These are phyloP conservation scores for Phalacrocorax carbo DNA, from an alignment of 2,113 vertebrate genomes.

Conservation along the genomic window DNA sequence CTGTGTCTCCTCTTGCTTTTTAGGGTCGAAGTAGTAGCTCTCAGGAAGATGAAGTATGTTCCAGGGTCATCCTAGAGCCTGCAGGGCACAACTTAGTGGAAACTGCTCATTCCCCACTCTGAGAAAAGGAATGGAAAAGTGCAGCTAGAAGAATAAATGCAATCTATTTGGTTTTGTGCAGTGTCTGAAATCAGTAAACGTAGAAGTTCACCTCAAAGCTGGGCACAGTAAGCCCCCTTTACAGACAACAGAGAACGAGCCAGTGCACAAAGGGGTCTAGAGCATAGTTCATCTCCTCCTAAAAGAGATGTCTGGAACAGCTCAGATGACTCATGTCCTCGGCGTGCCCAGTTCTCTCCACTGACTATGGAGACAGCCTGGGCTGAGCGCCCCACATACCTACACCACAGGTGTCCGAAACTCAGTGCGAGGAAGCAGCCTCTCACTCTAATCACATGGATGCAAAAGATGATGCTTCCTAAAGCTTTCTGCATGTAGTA, in stretches of 20 bases:
- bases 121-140: not conserved
- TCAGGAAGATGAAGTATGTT: not conserved
- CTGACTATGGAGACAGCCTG: not conserved
- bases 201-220: not conserved
- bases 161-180: not conserved
- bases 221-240: rapidly evolving
- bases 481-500: not conserved
- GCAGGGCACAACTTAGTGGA: not conserved
- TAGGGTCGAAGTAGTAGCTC: not conserved
- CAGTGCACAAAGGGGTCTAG: not conserved
- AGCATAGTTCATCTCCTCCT: not conserved
- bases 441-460: not conserved
- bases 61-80: not conserved
- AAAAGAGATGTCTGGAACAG: not conserved
- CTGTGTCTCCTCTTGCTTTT: not conserved
- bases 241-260: rapidly evolving
- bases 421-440: not conserved
- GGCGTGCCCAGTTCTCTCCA: not conserved
- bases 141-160: not conserved
- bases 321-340: not conserved
- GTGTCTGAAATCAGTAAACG: not conserved
- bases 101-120: not conserved
- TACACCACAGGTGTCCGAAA: not conserved
- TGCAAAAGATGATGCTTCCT: not conserved
- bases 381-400: not conserved